phyloP scores from a whole-genome alignment of 2,888 invertebrate species.

The Diploptera punctata region DNA sequence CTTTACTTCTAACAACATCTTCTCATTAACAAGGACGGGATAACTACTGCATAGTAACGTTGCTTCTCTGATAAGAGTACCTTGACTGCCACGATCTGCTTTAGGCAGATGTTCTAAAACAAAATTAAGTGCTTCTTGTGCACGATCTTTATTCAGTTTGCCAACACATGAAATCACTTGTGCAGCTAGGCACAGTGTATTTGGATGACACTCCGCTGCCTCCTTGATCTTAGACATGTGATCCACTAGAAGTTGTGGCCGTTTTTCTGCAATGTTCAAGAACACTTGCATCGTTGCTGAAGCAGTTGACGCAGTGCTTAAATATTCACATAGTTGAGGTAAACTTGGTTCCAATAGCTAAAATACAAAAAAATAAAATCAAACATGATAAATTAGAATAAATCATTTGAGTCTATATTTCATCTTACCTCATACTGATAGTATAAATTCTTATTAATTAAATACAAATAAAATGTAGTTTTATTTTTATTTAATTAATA shows the following conservation, averaged over 20 bases:
- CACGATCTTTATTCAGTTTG: conserved; percentile 77
- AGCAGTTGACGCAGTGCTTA: conserved; percentile 66
- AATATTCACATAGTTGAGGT: conserved; percentile 79
- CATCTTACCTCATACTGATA: too few species aligned
- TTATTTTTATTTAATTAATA: too few species aligned
- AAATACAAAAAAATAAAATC: too few species aligned
- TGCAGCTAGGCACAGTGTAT: conserved; percentile 69
- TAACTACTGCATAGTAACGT: conserved; percentile 80
- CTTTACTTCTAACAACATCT: conserved; percentile 75
- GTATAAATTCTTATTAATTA: too few species aligned
- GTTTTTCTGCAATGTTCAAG: conserved; percentile 73
- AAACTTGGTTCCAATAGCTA: conserved; percentile 81
- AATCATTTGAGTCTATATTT: too few species aligned
- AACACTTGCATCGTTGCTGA: conserved; percentile 75
- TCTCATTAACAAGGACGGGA: conserved; percentile 81
- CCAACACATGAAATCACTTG: conserved; percentile 75
- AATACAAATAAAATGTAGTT: too few species aligned
- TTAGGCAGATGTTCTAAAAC: conserved; percentile 75
- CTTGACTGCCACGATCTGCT: conserved; percentile 75
- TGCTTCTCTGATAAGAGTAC: conserved; percentile 78
- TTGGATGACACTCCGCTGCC: conserved; percentile 70
- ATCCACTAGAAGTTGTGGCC: conserved; percentile 72
- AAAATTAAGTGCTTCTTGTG: conserved; percentile 82
- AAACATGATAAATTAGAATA: too few species aligned
- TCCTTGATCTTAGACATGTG: conserved; percentile 72